phyloP scores from a whole-genome alignment of 2,113 vertebrate species.

The Macheiramphus alcinus region DNA sequence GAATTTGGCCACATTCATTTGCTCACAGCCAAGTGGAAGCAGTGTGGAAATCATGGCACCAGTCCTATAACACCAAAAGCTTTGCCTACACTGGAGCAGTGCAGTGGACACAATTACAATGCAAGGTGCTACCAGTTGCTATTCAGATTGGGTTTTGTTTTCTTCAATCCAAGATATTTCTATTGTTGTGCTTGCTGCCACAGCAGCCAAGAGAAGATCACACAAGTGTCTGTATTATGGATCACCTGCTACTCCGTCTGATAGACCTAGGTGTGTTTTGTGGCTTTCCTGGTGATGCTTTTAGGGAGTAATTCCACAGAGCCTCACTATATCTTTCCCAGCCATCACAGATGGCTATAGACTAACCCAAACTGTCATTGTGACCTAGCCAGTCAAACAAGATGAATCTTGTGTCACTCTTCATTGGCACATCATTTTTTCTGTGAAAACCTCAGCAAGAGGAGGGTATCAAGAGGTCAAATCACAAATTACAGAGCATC shows the following conservation, averaged over 20 bases:
- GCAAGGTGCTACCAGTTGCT: background rate
- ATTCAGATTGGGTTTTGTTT: background rate
- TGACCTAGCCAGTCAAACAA: conserved; percentile 54
- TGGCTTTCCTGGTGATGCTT: background rate
- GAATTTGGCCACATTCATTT: background rate
- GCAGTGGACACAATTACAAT: background rate
- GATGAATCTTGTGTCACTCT: conserved; percentile 57
- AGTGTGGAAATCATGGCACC: background rate
- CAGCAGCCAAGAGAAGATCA: background rate
- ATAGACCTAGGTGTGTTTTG: background rate
- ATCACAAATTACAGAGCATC: conserved; percentile 38
- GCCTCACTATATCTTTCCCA: background rate
- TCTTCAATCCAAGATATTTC: background rate
- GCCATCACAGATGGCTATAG: background rate
- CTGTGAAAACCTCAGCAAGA: conserved; percentile 2
- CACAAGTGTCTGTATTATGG: background rate
- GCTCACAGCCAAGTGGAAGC: background rate
- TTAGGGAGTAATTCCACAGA: background rate
- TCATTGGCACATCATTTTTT: conserved; percentile 54
- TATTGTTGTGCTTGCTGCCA: background rate
- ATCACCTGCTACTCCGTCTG: background rate
- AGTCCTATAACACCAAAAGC: background rate
- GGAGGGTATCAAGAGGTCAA: conserved; percentile 38
- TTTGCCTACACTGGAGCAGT: background rate
- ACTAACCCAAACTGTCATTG: background rate